Base-by-base conservation (phyloP, 1,140 invertebrate species). In the Caenorhabditis latens region DNA sequence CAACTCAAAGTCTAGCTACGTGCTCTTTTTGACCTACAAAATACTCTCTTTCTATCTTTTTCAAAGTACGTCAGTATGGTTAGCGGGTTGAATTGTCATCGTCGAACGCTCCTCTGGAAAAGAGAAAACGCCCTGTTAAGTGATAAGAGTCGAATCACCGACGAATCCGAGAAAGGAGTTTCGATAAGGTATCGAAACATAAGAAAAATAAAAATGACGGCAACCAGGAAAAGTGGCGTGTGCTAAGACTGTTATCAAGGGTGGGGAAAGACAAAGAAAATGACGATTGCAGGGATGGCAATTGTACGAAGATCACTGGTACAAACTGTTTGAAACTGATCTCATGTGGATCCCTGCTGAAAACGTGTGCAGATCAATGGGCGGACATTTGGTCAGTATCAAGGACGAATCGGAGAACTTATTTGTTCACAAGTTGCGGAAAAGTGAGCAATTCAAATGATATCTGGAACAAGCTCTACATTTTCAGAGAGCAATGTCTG, bases 401-500 rank as follows among this genome's bases (percentile, higher is more conserved):
- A 86, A 83, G 21, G 90, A 92, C 71, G 71, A 84, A 63, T 88
- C 90, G 8, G 90, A 91, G 63, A 91, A 91, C 82, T 61, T 91
- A 57, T 91, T 92, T 84, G 86, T 91, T 13, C 91, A 91, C 71
- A 63, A 85, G 42, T 32, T 91, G 14, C 63, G 90, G 48, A 91
- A 92, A 88, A 91, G 90, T 91, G 84, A 88, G 90, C 21, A 42
- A 65, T 40, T 13, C 32, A 32, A 32, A 19, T 11, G 2, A 5
- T 21, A 50, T 21, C 21, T 13, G 11, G 11, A 14, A 75, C 11
- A 13, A 65, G 11, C 11, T 57, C 24, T 42, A 55, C 40, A n/a
- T 53, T 87, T 90, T 24, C 50, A 91, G 90, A 92, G 57, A 92
- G 88, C 84, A 92, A 92, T 61, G 90, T 91, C 75, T 91, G 90